These are phyloP conservation scores for Stegodyphus dumicola DNA, from an alignment of 1,140 invertebrate species.

Conservation along the genomic window DNA sequence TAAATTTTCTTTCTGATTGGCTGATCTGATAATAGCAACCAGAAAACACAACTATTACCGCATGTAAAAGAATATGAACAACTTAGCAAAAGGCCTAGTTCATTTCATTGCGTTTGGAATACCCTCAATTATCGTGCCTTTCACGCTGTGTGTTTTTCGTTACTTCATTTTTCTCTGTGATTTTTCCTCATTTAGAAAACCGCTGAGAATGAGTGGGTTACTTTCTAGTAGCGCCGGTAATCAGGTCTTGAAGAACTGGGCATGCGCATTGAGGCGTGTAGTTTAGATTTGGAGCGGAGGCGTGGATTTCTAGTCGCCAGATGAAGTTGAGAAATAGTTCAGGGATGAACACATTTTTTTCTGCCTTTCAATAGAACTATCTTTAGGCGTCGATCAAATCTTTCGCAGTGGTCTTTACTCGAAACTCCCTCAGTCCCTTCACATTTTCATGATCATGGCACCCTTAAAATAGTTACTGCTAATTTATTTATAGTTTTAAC, in stretches of 20 bases:
- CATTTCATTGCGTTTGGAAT: conserved; percentile 12
- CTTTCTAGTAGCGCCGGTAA: conserved; percentile 29
- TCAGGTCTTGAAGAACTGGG: conserved; percentile 41
- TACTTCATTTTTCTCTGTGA: not conserved
- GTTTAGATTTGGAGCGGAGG: conserved; percentile 41
- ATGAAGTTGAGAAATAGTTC: conserved; percentile 14
- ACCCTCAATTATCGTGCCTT: conserved; percentile 23
- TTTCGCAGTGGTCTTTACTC: too few relatives aligned
- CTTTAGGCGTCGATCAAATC: too few relatives aligned
- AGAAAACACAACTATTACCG: too few relatives aligned
- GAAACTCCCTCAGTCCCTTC: too few relatives aligned
- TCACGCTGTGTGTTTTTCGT: conserved; percentile 15
- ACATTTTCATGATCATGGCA: too few relatives aligned
- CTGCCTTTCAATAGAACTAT: too few relatives aligned
- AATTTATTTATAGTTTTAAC: too few relatives aligned
- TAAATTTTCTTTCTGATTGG: too few relatives aligned
- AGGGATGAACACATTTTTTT: not conserved
- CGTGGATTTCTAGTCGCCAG: not conserved
- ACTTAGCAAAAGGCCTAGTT: conserved; percentile 17
- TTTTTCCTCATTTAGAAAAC: conserved; percentile 19
- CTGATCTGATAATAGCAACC: too few relatives aligned
- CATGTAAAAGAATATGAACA: not conserved
- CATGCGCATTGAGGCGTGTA: conserved; percentile 23
- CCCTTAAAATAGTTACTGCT: too few relatives aligned
- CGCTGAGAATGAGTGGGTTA: conserved; percentile 3